These are phyloP conservation scores for Sarcophaga rosellei DNA, from an alignment of 2,888 invertebrate species.

Conservation along the genomic window DNA sequence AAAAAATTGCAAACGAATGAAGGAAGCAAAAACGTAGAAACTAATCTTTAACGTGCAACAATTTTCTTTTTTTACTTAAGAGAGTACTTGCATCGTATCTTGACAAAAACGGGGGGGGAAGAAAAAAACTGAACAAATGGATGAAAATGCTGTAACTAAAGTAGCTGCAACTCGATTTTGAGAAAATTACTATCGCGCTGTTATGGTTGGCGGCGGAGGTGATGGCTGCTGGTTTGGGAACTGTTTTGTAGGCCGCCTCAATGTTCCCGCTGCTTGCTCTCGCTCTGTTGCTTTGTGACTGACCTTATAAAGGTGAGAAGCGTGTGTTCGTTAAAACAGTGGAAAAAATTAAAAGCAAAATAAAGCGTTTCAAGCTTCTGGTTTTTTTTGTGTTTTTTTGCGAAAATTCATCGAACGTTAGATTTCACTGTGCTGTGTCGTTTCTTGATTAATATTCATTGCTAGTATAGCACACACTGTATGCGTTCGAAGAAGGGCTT, in stretches of 20 bases:
- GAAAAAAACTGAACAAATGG: conserved; percentile 27
- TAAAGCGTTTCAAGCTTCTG: conserved; percentile 58
- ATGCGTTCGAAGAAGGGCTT: too few relatives aligned
- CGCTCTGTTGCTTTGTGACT: conserved; percentile 62
- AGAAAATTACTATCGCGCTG: too few relatives aligned
- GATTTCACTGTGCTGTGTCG: too few relatives aligned
- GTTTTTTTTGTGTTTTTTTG: conserved; percentile 17
- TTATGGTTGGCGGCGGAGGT: not conserved
- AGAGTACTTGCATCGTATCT: not conserved
- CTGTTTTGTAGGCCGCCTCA: conserved; percentile 6
- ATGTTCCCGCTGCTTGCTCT: conserved; percentile 14
- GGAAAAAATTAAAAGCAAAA: conserved; percentile 37
- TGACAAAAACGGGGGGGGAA: not conserved
- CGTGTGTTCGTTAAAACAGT: conserved; percentile 73
- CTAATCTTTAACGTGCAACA: conserved; percentile 68
- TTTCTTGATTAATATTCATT: too few relatives aligned
- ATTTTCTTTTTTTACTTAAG: conserved; percentile 62
- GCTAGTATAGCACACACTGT: too few relatives aligned
- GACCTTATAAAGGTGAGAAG: conserved; percentile 79
- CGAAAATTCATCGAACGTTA: too few relatives aligned
- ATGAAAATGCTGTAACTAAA: conserved; percentile 57
- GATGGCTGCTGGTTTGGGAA: conserved; percentile 1
- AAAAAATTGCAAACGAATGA: too few relatives aligned
- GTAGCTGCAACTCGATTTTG: conserved; percentile 58
- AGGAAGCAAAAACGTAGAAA: conserved; percentile 4